Percentiles rank a stretch among this genome's conserved stretches.
Evolutionary conservation across 2,797 vertebrate species (phyloP).

Genomic region (Pseudomugil gertrudae): DNA sequence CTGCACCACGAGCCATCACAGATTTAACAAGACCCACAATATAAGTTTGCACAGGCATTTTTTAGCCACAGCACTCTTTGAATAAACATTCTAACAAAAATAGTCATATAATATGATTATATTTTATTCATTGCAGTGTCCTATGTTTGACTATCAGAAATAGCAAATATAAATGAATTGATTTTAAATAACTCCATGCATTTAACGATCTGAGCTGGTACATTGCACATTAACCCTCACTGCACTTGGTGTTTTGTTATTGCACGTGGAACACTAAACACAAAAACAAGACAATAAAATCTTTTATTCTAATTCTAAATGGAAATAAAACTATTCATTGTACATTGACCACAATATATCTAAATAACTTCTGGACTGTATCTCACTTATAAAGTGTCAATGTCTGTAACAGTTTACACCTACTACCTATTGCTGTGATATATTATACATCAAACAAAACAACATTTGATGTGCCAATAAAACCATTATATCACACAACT

Average conservation of each 20-base stretch:
- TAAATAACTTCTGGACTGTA: slow-evolving; percentile 47
- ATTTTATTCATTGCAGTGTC: not conserved
- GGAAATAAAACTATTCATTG: slow-evolving; percentile 42
- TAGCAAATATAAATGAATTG: slow-evolving; percentile 29
- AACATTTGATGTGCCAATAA: slow-evolving; percentile 48
- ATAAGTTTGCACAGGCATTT: slow-evolving; percentile 13
- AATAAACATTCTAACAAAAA: slow-evolving; percentile 19
- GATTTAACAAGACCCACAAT: slow-evolving; percentile 7
- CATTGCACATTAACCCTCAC: slow-evolving; percentile 65
- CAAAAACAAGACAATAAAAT: slow-evolving; percentile 23
- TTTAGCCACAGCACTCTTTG: slow-evolving; percentile 1
- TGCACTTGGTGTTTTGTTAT: slow-evolving; percentile 53
- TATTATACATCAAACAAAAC: slow-evolving; percentile 30
- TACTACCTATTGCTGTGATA: slow-evolving; percentile 59
- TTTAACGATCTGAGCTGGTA: slow-evolving; percentile 30
- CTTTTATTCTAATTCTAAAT: slow-evolving; percentile 40
- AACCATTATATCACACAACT: slow-evolving; percentile 26
- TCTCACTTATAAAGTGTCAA: slow-evolving; percentile 24
- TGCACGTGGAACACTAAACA: slow-evolving; percentile 56
- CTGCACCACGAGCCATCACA: slow-evolving; percentile 18
- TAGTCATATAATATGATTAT: slow-evolving; percentile 35
- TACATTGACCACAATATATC: slow-evolving; percentile 56
- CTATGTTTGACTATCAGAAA: slow-evolving; percentile 54
- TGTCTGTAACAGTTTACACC: slow-evolving; percentile 27
- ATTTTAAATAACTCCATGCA: slow-evolving; percentile 34